Evolutionary conservation across 2,797 vertebrate genomes (phyloP).

Genomic region (Mastacembelus armatus): DNA sequence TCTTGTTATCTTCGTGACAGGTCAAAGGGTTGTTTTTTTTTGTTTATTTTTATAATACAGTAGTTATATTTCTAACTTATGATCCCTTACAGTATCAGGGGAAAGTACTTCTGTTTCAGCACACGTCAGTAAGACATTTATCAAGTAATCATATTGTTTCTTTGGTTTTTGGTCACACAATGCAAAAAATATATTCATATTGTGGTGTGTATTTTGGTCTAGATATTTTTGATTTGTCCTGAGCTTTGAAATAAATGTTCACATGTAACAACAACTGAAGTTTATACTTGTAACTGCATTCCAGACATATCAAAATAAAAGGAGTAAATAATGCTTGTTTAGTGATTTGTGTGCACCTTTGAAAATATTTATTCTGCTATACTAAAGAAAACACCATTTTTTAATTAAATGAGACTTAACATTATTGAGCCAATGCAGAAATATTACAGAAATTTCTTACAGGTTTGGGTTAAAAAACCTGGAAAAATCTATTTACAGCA

Average conservation of each 20-base stretch:
- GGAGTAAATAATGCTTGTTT: neutral
- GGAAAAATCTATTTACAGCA: too few relatives aligned
- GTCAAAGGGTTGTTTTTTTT: constrained; percentile 2
- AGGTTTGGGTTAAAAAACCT: too few relatives aligned
- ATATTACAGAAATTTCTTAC: too few relatives aligned
- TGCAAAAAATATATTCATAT: constrained; percentile 34
- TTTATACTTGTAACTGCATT: constrained; percentile 51
- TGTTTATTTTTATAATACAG: neutral
- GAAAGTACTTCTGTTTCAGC: neutral
- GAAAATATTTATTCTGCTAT: neutral
- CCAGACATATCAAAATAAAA: constrained; percentile 66
- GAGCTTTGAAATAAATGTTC: constrained; percentile 52
- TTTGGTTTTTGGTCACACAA: constrained; percentile 16
- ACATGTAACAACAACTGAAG: constrained; percentile 38
- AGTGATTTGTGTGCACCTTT: constrained; percentile 4
- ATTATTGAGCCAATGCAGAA: too few relatives aligned
- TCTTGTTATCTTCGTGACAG: neutral
- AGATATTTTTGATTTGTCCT: constrained; percentile 34
- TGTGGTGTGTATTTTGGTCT: constrained; percentile 34
- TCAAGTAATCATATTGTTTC: neutral
- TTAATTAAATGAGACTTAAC: neutral
- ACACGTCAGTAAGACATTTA: neutral
- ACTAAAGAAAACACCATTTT: neutral
- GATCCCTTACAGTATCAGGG: neutral
- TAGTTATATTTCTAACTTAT: neutral